Base-by-base conservation (phyloP, 2,113 vertebrate species). In the Dicaeum eximium region DNA sequence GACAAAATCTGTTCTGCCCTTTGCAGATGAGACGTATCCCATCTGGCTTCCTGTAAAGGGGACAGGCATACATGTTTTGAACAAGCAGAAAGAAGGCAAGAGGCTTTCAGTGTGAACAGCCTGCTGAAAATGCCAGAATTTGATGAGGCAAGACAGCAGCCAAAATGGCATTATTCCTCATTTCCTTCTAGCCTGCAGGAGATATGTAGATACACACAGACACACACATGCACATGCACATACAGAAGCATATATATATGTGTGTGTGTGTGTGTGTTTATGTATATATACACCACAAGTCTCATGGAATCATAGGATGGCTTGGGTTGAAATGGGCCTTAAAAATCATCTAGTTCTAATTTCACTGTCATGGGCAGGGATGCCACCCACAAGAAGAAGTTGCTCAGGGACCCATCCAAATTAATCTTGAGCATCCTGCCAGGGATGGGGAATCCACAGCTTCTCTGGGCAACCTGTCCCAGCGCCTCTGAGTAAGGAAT, bases 1-100 rank as follows among this genome's bases (percentile, higher is more conserved):
- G 77, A 88, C 73, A 89, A 95, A 95, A 97, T 95, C 95, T 95
- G 91, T 94, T 94, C 80, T 90, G 84, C 84, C 87, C 89, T 95
- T 95, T 97, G 74, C 87, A 95, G 92, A 91, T 94, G 92, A 97
- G 94, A 87, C 10, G 25, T 87, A 87, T 90, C 79, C 95, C 94
- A 94, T 96, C 94, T 97, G 93, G 81, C 66, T 95, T 58, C 66
- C 58, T 12, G 2, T 85, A 80, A 94, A 90, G 78, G 78, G 91
- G 93, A 69, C 60, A 92, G 65, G 78, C 78, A 61, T 90, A 53
- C 57, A 54, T 62, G 86, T 79, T 91, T 95, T 3, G 45, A 94
- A 79, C 51, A 48, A 93, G 77, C 75, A 90, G 80, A 66, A 94
- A 70, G 77, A 91, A 95, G 81, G 38, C 91, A 93, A 95, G 80